Base-by-base conservation (phyloP, 1,140 invertebrate genomes). In the Cylas formicarius region DNA sequence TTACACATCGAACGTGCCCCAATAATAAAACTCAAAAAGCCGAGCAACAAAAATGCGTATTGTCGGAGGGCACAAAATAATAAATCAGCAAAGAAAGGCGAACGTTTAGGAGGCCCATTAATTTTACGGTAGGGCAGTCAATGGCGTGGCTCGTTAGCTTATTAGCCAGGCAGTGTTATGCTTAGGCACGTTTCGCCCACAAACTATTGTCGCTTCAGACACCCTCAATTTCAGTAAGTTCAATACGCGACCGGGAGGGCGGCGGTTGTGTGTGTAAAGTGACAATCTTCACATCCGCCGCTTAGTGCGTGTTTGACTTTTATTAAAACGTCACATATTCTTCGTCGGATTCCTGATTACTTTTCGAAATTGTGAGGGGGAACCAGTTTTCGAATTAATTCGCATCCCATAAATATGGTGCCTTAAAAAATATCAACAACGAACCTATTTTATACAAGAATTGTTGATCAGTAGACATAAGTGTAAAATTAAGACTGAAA, bases 11-110 rank as follows among this genome's bases (percentile, higher is more conserved):
- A 52, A 60, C 57, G 57, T 60, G 57, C 56, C 75, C 41, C 73
- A 71, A 51, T 73, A 73, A 60, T 60, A 60, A 56, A 54, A 40
- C 47, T 42, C 51, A 43, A 53, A 39, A 40, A 43, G 16, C 35
- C 10, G 37, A 29, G 19, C 44, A 41, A 36, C 44, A 35, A 47
- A 36, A n/a, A n/a, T n/a, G n/a, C n/a, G n/a, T n/a, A n/a, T n/a
- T n/a, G n/a, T n/a, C n/a, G n/a, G n/a, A 42, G 31, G 29, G 47
- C 41, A 37, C 37, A 47, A 46, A 32, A 54, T 49, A 54, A 58
- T 60, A 57, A 57, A 60, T 60, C 51, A 57, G 51, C 55, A 28
- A 42, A 48, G 46, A 48, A 56, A 55, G 32, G 34, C 29, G 39
- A 21, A 34, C 44, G 41, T 48, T 52, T 46, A 37, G 27, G 35